Evolutionary conservation across 2,113 vertebrate species (phyloP).

Genomic region (Murina feae): DNA sequence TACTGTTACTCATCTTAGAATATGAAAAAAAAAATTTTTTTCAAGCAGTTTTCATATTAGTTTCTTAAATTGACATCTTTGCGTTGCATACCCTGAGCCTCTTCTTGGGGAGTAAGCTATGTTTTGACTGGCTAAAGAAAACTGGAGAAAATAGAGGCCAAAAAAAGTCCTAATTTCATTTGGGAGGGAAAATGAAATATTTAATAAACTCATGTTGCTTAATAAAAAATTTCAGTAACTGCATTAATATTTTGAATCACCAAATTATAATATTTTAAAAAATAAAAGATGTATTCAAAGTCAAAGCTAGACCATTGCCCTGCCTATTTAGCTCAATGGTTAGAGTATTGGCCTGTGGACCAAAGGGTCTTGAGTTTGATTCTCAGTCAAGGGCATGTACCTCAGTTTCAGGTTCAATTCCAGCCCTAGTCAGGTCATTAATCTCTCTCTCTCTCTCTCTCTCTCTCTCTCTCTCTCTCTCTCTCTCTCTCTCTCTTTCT

Average conservation of each 20-base stretch:
- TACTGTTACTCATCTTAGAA: not conserved
- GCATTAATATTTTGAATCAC: not conserved
- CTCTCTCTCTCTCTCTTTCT: no score
- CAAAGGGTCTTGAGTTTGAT: no score
- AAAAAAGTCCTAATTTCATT: not conserved
- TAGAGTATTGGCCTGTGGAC: no score
- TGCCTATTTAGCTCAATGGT: no score
- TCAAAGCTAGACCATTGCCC: not conserved
- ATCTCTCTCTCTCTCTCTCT: no score
- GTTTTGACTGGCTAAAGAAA: conserved; percentile 21
- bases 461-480: no score
- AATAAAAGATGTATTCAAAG: not conserved
- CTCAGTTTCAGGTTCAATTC: no score
- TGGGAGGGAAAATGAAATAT: not conserved
- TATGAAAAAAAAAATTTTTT: not conserved
- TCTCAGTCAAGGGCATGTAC: no score
- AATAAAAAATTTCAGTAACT: conserved; percentile 5
- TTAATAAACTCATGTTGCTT: conserved; percentile 18
- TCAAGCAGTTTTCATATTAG: not conserved
- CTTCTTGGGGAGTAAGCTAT: not conserved
- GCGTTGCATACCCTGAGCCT: not conserved
- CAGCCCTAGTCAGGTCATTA: no score
- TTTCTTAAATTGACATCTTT: not conserved
- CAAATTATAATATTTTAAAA: not conserved
- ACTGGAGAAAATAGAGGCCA: not conserved